These are phyloP conservation scores for Patagioenas fasciata DNA, from an alignment of 2,113 vertebrate species.

Conservation along the genomic window DNA sequence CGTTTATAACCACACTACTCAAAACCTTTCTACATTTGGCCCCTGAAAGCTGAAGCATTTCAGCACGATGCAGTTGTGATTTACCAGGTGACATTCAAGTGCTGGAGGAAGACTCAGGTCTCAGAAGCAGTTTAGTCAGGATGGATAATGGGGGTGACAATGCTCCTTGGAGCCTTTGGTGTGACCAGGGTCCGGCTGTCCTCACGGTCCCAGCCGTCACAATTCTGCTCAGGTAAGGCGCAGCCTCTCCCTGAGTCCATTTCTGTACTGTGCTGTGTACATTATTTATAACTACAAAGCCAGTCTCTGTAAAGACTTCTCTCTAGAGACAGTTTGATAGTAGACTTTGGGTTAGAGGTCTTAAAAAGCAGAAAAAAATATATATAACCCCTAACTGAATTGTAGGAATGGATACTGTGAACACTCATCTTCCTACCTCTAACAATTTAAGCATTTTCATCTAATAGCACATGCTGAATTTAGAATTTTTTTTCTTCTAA, in stretches of 20 bases:
- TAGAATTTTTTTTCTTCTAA: background rate
- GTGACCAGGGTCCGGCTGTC: background rate
- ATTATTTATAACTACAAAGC: conserved; percentile 54
- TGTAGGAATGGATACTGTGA: background rate
- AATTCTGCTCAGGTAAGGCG: background rate
- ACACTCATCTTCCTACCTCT: background rate
- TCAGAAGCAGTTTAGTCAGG: background rate
- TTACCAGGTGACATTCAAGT: background rate
- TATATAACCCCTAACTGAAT: background rate
- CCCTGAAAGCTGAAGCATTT: background rate
- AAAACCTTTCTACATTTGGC: background rate
- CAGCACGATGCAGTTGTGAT: background rate
- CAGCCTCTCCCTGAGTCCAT: conserved; percentile 27
- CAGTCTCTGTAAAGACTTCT: conserved; percentile 12
- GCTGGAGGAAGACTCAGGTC: background rate
- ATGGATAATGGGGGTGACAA: background rate
- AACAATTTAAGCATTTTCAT: background rate
- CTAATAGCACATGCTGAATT: background rate
- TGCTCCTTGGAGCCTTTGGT: background rate
- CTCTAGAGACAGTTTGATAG: conserved; percentile 4
- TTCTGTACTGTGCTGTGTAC: background rate
- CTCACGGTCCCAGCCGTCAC: background rate
- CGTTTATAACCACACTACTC: background rate
- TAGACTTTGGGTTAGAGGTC: conserved; percentile 31
- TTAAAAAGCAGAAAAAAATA: background rate